These are phyloP conservation scores for Tetragonula carbonaria DNA, from an alignment of 2,888 invertebrate species.

Conservation along the genomic window DNA sequence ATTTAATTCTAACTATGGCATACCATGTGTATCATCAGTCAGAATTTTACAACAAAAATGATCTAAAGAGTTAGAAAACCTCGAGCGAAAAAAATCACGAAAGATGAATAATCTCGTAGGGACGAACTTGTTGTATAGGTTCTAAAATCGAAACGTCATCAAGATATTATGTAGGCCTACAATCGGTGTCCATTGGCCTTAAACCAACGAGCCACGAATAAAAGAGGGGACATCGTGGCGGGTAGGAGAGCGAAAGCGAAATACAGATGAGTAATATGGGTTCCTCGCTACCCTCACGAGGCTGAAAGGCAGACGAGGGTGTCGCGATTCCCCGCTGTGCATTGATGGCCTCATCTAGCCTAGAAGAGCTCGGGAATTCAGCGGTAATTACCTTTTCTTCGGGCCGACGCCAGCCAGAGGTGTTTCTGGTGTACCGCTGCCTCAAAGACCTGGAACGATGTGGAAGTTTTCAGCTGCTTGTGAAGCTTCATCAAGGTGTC, in stretches of 20 bases:
- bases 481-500: conserved; percentile 40
- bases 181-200: conserved; percentile 63
- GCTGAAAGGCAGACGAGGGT: conserved; percentile 78
- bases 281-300: conserved; percentile 71
- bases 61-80: background rate
- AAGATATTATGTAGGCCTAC: background rate
- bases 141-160: conserved; percentile 13
- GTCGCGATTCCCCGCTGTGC: conserved; percentile 83
- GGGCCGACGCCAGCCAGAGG: conserved; percentile 70
- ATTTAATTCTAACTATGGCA: no score
- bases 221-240: conserved; percentile 47
- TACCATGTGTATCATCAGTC: background rate
- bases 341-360: conserved; percentile 83
- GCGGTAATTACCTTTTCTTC: conserved; percentile 82
- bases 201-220: conserved; percentile 55
- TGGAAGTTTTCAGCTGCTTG: conserved; percentile 38
- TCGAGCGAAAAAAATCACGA: background rate
- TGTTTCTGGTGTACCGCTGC: conserved; percentile 61
- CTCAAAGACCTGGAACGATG: conserved; percentile 15
- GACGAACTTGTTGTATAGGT: background rate
- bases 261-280: conserved; percentile 83
- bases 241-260: conserved; percentile 72
- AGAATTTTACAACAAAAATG: background rate
- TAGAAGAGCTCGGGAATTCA: conserved; percentile 77
- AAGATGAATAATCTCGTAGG: background rate